These are phyloP conservation scores for Canis aureus DNA, from an alignment of 2,113 vertebrate genomes.

Conservation along the genomic window DNA sequence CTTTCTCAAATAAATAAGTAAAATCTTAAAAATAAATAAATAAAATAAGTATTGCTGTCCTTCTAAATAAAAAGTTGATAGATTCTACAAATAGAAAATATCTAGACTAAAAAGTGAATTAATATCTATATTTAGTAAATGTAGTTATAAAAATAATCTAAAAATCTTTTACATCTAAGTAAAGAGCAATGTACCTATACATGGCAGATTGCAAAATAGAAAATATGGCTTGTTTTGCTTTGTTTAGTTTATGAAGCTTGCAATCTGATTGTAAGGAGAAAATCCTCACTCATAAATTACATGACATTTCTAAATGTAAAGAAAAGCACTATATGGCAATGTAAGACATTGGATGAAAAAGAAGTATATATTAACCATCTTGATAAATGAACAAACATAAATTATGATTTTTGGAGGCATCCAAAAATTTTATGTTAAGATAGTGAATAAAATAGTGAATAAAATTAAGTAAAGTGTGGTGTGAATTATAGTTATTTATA, in stretches of 20 bases:
- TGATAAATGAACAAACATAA: background rate
- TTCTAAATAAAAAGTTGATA: background rate
- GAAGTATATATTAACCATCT: background rate
- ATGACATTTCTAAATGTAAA: background rate
- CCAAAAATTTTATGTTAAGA: no score
- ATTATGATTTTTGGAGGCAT: background rate
- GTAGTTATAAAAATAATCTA: background rate
- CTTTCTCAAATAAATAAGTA: no score
- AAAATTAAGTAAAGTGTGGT: background rate
- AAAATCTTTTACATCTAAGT: background rate
- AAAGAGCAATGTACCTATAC: background rate
- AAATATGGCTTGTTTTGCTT: background rate
- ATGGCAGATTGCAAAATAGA: background rate
- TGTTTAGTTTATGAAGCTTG: background rate
- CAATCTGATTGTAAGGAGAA: background rate
- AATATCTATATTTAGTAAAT: background rate
- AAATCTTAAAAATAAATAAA: no score
- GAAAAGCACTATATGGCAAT: background rate
- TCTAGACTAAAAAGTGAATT: background rate
- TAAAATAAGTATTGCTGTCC: background rate
- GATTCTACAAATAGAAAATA: background rate
- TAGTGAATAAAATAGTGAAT: background rate
- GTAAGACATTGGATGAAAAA: background rate
- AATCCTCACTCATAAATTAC: background rate
- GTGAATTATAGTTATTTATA: background rate